A percentile compares a stretch with the other conserved stretches of the same genome.
phyloP scores from a whole-genome alignment of 1,140 invertebrate genomes.

The Octopus bimaculoides region DNA sequence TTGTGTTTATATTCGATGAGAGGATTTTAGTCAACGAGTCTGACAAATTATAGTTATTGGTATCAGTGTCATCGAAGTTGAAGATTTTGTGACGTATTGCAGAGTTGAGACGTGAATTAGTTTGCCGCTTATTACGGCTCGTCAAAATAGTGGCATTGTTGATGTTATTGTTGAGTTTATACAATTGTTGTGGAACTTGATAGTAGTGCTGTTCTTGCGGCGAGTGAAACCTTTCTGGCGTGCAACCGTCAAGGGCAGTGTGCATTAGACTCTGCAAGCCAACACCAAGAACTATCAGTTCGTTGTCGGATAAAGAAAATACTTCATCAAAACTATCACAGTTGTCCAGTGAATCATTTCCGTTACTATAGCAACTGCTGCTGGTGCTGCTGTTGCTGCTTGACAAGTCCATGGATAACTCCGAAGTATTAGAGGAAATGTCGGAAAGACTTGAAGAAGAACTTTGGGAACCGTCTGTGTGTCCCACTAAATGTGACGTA shows the following conservation, averaged over 20 bases:
- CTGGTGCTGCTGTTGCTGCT: background rate
- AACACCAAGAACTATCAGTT: slow-evolving; percentile 57
- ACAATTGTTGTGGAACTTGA: background rate
- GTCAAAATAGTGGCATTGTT: slow-evolving; percentile 3
- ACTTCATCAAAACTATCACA: slow-evolving; percentile 30
- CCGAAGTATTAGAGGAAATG: background rate
- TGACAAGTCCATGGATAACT: background rate
- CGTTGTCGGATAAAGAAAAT: slow-evolving; percentile 29
- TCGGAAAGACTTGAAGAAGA: background rate
- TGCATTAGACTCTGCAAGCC: slow-evolving; percentile 55
- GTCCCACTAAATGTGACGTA: background rate
- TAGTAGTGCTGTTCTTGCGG: no score
- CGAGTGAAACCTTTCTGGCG: slow-evolving; percentile 14
- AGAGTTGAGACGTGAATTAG: background rate
- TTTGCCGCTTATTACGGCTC: background rate
- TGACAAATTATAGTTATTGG: background rate
- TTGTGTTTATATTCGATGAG: background rate
- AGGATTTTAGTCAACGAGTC: background rate
- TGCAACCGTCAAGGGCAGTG: background rate
- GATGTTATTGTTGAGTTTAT: slow-evolving; percentile 12
- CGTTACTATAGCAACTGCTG: background rate
- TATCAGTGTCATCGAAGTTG: background rate
- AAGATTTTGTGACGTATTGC: background rate
- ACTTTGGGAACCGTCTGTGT: background rate
- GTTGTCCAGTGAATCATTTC: slow-evolving; percentile 12